Percentiles rank a stretch among this genome's conserved stretches.
phyloP scores from a whole-genome alignment of 2,113 vertebrate species.

The Morone chrysops region DNA sequence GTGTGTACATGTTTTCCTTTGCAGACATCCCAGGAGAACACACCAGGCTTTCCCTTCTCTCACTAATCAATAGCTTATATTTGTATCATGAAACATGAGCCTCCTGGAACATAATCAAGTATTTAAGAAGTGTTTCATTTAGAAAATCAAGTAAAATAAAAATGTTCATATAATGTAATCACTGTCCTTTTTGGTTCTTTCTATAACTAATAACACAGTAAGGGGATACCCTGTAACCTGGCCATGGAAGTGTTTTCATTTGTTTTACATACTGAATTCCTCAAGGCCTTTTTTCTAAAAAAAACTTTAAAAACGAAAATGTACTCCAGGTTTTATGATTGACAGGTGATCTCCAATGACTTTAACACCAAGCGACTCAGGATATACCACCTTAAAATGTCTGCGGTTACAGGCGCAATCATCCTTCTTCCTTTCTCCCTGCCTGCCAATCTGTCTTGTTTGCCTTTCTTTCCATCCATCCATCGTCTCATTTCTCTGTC shows the following conservation, averaged over 20 bases:
- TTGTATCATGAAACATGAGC: slow-evolving; percentile 9
- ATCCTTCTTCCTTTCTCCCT: slow-evolving; percentile 45
- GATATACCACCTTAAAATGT: slow-evolving; percentile 23
- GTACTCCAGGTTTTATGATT: background rate
- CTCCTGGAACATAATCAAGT: background rate
- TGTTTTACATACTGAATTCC: background rate
- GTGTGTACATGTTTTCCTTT: background rate
- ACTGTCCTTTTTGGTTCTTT: background rate
- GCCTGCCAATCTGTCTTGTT: slow-evolving; percentile 56
- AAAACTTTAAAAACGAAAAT: background rate
- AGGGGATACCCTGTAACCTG: background rate
- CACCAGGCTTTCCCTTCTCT: slow-evolving; percentile 6
- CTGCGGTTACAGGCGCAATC: slow-evolving; percentile 21
- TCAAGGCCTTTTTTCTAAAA: too few relatives aligned
- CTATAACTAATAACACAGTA: background rate
- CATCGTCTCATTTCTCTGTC: slow-evolving; percentile 50
- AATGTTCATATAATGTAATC: too few relatives aligned
- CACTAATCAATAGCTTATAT: slow-evolving; percentile 56
- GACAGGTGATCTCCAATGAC: slow-evolving; percentile 33
- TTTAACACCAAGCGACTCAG: slow-evolving; percentile 19
- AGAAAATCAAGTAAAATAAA: background rate
- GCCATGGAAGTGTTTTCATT: background rate
- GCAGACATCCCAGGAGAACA: slow-evolving; percentile 8
- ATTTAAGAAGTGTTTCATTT: background rate
- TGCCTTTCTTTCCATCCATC: slow-evolving; percentile 48